These are phyloP conservation scores for Chiroxiphia lanceolata DNA, from an alignment of 2,797 vertebrate species.

Conservation along the genomic window DNA sequence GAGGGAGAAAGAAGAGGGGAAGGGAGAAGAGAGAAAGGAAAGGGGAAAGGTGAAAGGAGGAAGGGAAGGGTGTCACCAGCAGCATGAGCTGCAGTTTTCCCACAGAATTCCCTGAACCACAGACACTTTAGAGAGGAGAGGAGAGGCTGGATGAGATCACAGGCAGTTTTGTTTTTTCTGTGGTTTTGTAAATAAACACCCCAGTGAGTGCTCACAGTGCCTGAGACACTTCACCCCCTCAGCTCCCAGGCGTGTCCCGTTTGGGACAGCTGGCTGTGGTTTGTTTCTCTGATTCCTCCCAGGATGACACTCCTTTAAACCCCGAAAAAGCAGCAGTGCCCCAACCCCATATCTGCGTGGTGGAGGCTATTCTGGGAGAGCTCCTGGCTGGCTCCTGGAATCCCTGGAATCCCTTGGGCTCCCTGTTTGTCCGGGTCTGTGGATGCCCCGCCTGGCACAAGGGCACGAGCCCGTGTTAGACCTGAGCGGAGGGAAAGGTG, in stretches of 20 bases:
- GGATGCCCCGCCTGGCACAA: not conserved
- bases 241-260: not conserved
- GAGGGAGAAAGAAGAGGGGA: not conserved
- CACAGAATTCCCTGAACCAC: not conserved
- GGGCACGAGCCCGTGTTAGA: not conserved
- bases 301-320: not conserved
- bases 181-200: not conserved
- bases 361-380: slow-evolving; percentile 34
- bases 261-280: not conserved
- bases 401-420: not conserved
- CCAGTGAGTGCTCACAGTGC: not conserved
- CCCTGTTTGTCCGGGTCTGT: not conserved
- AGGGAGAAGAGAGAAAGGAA: not conserved
- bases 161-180: not conserved
- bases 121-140: not conserved
- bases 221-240: not conserved
- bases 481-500: not conserved
- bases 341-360: not conserved
- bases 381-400: not conserved
- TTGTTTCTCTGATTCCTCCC: not conserved
- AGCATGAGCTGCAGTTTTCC: accelerated
- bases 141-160: not conserved
- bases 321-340: not conserved
- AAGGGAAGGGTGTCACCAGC: not conserved
- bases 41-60: not conserved